Base-by-base conservation (phyloP, 2,113 vertebrate genomes). In the Nipponia nippon region DNA sequence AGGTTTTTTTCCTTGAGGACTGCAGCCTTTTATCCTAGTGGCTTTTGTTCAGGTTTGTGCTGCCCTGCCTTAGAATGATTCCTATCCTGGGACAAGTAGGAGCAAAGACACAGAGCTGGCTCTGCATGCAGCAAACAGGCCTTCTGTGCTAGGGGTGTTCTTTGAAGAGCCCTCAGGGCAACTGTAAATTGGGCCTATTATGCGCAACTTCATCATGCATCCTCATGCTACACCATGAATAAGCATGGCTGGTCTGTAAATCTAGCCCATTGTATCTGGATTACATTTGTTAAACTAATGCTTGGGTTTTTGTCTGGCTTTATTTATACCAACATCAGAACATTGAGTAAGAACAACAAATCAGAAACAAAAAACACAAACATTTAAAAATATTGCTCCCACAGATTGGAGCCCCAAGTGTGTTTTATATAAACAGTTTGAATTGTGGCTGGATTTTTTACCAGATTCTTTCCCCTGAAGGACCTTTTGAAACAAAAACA, bases 221-320 rank as follows among this genome's bases (percentile, higher is more conserved):
- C 75, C 84, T 95, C 70, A 44, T 91, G 77, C 70, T 88, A 23
- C 77, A 70, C 56, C 91, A 67, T 53, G 84, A 84, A 42, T 66
- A 82, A 91, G 66, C 73, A 70, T 93, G 78, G 78, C 87, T 89
- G 40, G 53, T 85, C 78, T 90, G 78, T 79, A 93, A 72, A 87
- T 94, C 66, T 82, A 56, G 25, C 73, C 87, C 66, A 34, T 56
- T 93, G 91, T 95, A n/a, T 97, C 94, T 97, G 95, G 90, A 89
- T 97, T 96, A 69, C 76, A 97, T 97, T 98, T 95, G 83, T 97
- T 98, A 95, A 96, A 95, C 88, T 94, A n/a, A 71, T 91, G 75
- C 87, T 67, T 95, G 90, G 88, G 82, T 1, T 69, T 97, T 97
- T 91, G 59, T 97, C 97, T 97, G 95, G 59, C 65, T 97, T 96